Evolutionary conservation across 2,113 vertebrate genomes (phyloP), one percentile per base, ranked within the genome.

Genomic region (Ictalurus furcatus): DNA sequence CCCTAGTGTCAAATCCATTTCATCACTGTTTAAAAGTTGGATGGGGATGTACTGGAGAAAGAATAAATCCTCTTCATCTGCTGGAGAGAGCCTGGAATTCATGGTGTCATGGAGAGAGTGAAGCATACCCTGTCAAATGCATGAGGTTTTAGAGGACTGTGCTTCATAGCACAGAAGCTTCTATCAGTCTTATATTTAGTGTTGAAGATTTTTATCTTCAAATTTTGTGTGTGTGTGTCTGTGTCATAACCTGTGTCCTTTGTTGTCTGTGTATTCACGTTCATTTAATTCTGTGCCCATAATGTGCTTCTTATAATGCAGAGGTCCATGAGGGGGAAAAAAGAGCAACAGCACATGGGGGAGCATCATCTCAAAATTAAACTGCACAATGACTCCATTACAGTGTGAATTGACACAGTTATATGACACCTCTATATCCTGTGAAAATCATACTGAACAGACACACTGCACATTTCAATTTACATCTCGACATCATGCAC

Each of bases 1-100:
- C 90, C 85, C 79, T 86, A 73, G 85, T 90, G 92, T 93, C 87
- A 90, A 90, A 91, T 89, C 87, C 85, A 93, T 94, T 94, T 92
- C 89, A 93, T 93, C 90, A 91, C 80, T 90, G 82, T 85, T 88
- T 78, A 79, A 91, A 88, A 89, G 88, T 85, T 88, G 59, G 82
- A 84, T 67, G 90, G 88, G 87, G 87, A 63, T 67, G 67, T 76
- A 59, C 83, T 90, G 84, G 93, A 85, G 65, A 48, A 67, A 91
- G 56, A 93, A 92, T 88, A 90, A 91, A 90, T 90, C 86, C 21
- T 79, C 73, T 28, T 82, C 65, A 87, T 81, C 61, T 85, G 89
- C 65, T 30, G 59, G 63, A 89, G 87, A 89, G 89, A 54, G 65
- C 52, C 37, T 12, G 48, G 79, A 59, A 91, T 69, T 90, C 74